Base-by-base conservation (phyloP, 2,888 invertebrate species). In the Macroteleia sp. region DNA sequence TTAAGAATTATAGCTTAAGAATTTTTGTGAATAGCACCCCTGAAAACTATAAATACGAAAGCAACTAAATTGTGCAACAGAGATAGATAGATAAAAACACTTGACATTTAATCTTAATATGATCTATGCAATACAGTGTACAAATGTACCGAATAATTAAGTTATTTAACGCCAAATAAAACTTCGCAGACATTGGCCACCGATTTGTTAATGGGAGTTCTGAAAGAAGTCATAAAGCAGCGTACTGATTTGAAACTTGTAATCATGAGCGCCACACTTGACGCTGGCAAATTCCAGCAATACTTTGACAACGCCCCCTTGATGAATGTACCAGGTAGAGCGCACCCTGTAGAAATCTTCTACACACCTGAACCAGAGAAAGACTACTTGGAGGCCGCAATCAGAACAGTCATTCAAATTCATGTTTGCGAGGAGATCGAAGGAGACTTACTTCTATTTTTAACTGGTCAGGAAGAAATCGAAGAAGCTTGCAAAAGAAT, bases 401-500 rank as follows among this genome's bases (percentile, higher is more conserved):
- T 99, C 78, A 93, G 99, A 73, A 99, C 99, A 0, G 99, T 99
- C 0, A 95, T 98, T 75, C 97, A 97, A 90, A 99, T 99, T 59
- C 99, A 99, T 90, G 96, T 99, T 94, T 97, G 97, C 83, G 98
- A 98, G 88, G 97, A 97, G 86, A 95, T 96, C 0, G 94, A 95
- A 12, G 99, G 99, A 3, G 99, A 99, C 91, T 94, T 99, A 25
- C 91, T 99, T 0, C 93, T 99, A 59, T 99, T 99, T 90, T 93
- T 99, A 39, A 97, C 97, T 5, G 95, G 96, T 0, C 96, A 96
- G 85, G 96, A 96, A 82, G 99, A 99, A 92, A 99, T 99, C 66
- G 99, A 99, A 91, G 99, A 99, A 87, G 99, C 99, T 0, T 99
- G 99, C 90, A 99, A 99, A 90, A 93, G 99, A 83, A 98, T 99